These are phyloP conservation scores for Aramus guarauna DNA, from an alignment of 2,113 vertebrate species.

Conservation along the genomic window DNA sequence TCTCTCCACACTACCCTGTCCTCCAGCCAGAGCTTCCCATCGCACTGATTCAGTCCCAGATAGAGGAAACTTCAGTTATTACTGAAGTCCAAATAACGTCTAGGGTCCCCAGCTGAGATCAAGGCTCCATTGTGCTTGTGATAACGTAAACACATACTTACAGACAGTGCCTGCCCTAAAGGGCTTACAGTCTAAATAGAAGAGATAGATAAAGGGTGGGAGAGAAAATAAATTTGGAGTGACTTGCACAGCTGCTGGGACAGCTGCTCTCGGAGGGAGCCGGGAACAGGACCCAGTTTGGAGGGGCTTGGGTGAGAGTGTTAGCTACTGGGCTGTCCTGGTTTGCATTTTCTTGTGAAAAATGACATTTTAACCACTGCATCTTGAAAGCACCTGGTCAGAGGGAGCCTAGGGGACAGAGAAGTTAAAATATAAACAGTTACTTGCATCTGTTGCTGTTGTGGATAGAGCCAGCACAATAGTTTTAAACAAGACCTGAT, in stretches of 20 bases:
- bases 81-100: not conserved
- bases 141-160: not conserved
- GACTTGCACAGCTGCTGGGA: conserved; percentile 28
- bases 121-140: conserved; percentile 11
- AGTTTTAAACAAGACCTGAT: not conserved
- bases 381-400: not conserved
- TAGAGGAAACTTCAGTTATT: not conserved
- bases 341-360: not conserved
- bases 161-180: conserved; percentile 6
- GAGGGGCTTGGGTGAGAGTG: rapidly evolving
- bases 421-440: not conserved
- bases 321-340: not conserved
- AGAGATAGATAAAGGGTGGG: conserved; percentile 1
- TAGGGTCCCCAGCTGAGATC: conserved; percentile 9
- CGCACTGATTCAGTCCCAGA: not conserved
- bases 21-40: not conserved
- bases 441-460: not conserved
- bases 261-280: conserved; percentile 21
- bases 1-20: not conserved
- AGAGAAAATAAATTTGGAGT: conserved; percentile 33
- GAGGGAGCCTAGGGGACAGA: not conserved
- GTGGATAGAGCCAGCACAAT: not conserved
- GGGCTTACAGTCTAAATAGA: conserved; percentile 4
- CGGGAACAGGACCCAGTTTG: not conserved
- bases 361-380: not conserved